phyloP scores from a whole-genome alignment of 2,888 invertebrate species.

The Hydrotaea cyrtoneurina region DNA sequence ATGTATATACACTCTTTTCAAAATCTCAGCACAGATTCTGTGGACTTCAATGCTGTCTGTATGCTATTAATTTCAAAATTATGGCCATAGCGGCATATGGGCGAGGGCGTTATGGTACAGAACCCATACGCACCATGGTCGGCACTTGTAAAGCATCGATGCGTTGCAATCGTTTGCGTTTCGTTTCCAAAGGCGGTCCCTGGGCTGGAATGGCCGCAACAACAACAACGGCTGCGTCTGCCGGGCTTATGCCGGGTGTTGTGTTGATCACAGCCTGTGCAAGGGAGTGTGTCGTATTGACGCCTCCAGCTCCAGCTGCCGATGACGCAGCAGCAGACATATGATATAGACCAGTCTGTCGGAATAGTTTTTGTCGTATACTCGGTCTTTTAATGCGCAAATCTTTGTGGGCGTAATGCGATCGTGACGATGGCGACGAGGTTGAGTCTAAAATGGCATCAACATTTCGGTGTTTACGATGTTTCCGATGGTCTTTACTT shows the following conservation, averaged over 20 bases:
- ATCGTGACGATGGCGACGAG: conserved; percentile 49
- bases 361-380: conserved; percentile 76
- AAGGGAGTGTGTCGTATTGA: conserved; percentile 48
- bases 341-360: conserved; percentile 68
- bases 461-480: conserved; percentile 67
- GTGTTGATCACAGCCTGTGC: conserved; percentile 56
- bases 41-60: conserved; percentile 9
- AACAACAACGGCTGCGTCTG: not conserved
- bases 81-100: conserved; percentile 1
- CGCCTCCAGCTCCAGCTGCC: conserved; percentile 12
- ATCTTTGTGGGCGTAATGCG: conserved; percentile 70
- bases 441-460: conserved; percentile 34
- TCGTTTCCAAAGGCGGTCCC: conserved; percentile 41
- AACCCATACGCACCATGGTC: conserved; percentile 66
- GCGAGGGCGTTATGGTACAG: conserved; percentile 63
- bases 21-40: not conserved
- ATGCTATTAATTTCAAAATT: not conserved
- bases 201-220: not conserved
- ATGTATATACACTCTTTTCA: not conserved
- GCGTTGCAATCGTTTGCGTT: conserved; percentile 65
- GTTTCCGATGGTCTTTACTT: conserved; percentile 67
- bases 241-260: conserved; percentile 7
- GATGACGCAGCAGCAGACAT: conserved; percentile 57
- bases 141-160: conserved; percentile 61
- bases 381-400: conserved; percentile 73